Evolutionary conservation across 2,797 vertebrate species (phyloP).

Genomic region (Adelosebastes latens): DNA sequence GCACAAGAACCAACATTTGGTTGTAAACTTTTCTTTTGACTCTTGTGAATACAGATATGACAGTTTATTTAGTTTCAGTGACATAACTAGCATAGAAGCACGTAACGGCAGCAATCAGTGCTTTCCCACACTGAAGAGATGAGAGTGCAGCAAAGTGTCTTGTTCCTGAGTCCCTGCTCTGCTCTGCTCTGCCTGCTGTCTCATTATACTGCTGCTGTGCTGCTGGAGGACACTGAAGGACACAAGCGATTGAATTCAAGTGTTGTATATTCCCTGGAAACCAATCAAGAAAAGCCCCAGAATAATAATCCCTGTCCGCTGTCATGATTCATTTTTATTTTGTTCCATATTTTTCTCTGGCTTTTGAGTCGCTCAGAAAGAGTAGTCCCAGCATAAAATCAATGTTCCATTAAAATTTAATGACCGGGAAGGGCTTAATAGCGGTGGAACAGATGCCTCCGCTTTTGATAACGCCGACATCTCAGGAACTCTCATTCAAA

Average conservation of each 20-base stretch:
- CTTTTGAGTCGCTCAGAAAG: slow-evolving; percentile 82
- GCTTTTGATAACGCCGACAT: slow-evolving; percentile 72
- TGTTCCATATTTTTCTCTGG: slow-evolving; percentile 78
- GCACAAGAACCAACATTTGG: slow-evolving; percentile 35
- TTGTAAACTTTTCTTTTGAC: slow-evolving; percentile 29
- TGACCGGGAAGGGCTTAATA: slow-evolving; percentile 86
- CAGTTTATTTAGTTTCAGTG: slow-evolving; percentile 33
- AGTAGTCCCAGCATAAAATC: slow-evolving; percentile 85
- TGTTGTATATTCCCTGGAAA: slow-evolving; percentile 84
- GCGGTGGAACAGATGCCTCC: slow-evolving; percentile 84
- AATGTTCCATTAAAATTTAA: slow-evolving; percentile 90
- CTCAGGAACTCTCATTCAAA: slow-evolving; percentile 70
- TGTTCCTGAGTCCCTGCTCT: slow-evolving; percentile 51
- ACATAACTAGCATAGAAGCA: slow-evolving; percentile 1
- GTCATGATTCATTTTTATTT: slow-evolving; percentile 85
- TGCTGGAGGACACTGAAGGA: slow-evolving; percentile 84
- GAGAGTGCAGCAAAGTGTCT: slow-evolving; percentile 62
- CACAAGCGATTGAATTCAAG: slow-evolving; percentile 81
- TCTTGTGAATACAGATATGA: neutral
- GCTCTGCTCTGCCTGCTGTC: slow-evolving; percentile 65
- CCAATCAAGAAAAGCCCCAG: slow-evolving; percentile 81
- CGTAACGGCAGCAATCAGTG: slow-evolving; percentile 33
- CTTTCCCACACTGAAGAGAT: slow-evolving; percentile 32
- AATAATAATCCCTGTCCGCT: slow-evolving; percentile 81
- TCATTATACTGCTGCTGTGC: slow-evolving; percentile 75